Percentiles rank a stretch among this genome's conserved stretches.
Evolutionary conservation across 2,888 invertebrate genomes (phyloP).

Genomic region (Mayetiola destructor): DNA sequence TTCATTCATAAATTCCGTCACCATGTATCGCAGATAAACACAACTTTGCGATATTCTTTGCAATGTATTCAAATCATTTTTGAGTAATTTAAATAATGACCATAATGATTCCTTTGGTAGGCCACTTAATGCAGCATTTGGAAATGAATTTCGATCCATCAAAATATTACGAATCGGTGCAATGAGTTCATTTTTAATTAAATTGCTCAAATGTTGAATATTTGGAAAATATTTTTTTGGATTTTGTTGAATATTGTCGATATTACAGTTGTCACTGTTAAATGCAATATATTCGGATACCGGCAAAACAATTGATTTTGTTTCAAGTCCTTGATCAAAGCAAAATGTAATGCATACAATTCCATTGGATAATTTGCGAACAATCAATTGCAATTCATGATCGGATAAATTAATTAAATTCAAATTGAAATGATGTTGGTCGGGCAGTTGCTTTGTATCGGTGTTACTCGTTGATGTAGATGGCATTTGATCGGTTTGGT

Average conservation of each 20-base stretch:
- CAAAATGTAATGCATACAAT: not conserved
- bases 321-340: not conserved
- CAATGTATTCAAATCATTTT: not conserved
- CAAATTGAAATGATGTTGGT: not conserved
- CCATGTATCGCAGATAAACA: not conserved
- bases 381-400: not conserved
- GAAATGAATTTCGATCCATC: not conserved
- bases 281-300: not conserved
- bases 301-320: not conserved
- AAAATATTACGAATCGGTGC: not conserved
- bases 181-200: not conserved
- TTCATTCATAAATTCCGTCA: not conserved
- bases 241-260: not conserved
- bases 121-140: not conserved
- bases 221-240: not conserved
- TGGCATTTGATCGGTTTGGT: not conserved
- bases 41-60: not conserved
- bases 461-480: not conserved
- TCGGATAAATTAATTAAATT: not conserved
- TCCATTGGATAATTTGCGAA: not conserved
- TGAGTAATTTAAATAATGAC: not conserved
- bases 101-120: not conserved
- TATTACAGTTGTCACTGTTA: not conserved
- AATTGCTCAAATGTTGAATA: not conserved
- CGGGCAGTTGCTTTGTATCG: not conserved